Evolutionary conservation across 1,140 invertebrate species (phyloP).

Genomic region (Zaprionus capensis): DNA sequence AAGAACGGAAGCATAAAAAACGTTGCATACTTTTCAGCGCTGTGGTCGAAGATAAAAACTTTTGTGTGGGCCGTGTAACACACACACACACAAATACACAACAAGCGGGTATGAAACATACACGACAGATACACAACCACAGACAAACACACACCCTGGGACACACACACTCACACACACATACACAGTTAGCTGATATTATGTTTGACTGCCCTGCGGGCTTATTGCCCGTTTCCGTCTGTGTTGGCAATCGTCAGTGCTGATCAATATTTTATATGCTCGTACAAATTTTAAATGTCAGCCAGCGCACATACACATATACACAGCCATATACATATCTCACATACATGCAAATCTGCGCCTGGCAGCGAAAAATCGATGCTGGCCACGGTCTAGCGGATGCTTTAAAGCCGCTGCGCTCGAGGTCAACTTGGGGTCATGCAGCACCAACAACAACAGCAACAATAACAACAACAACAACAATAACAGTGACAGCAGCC

Average conservation of each 20-base stretch:
- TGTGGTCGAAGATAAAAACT: conserved; percentile 50
- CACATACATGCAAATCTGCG: conserved; percentile 49
- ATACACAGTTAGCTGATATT: conserved; percentile 33
- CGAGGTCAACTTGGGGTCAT: conserved; percentile 65
- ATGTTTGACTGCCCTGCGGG: conserved; percentile 56
- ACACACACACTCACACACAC: conserved; percentile 28
- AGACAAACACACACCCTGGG: conserved; percentile 16
- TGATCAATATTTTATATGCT: conserved; percentile 75
- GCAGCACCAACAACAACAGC: conserved; percentile 16
- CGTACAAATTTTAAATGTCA: conserved; percentile 63
- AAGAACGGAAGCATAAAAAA: conserved; percentile 35
- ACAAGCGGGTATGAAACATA: conserved; percentile 1
- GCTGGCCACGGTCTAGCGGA: conserved; percentile 36
- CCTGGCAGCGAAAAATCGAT: conserved; percentile 61
- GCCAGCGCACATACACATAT: conserved; percentile 8
- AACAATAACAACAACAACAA: conserved; percentile 11
- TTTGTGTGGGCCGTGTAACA: conserved; percentile 14
- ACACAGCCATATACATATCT: background rate
- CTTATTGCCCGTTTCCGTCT: conserved; percentile 4
- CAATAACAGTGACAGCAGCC: conserved; percentile 1
- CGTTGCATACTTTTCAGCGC: conserved; percentile 49
- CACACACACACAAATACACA: conserved; percentile 29
- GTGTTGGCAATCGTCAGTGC: conserved; percentile 55
- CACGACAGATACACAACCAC: conserved; percentile 11
- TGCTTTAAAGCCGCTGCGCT: conserved; percentile 51